Evolutionary conservation across 2,113 vertebrate species (phyloP).

Genomic region (Upupa epops): DNA sequence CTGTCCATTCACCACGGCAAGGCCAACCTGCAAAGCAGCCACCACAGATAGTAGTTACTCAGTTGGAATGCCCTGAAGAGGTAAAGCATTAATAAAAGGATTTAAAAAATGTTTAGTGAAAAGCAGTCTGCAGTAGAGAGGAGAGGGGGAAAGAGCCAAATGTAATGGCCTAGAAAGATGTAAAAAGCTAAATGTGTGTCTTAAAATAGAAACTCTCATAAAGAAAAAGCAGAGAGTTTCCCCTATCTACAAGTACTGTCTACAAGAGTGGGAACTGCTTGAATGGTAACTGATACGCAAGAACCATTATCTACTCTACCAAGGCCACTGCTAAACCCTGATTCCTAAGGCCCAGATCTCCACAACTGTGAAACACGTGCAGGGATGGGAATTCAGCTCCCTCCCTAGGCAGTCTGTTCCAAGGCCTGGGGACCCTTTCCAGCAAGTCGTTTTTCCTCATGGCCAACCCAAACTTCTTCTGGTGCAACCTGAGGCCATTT

Average conservation of each 20-base stretch:
- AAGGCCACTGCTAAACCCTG: too few species aligned
- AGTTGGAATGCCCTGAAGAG: neutral
- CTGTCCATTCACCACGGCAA: slow-evolving; percentile 97
- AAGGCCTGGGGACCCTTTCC: too few species aligned
- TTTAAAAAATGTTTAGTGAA: neutral
- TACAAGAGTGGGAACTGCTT: neutral
- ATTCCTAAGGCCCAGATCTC: too few species aligned
- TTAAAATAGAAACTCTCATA: neutral
- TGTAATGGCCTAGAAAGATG: neutral
- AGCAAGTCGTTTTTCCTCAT: too few species aligned
- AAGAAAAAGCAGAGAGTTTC: neutral
- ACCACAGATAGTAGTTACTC: neutral
- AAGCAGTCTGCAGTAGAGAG: neutral
- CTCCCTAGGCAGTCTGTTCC: too few species aligned
- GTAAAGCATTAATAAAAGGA: neutral
- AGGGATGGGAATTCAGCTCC: too few species aligned
- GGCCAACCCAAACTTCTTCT: too few species aligned
- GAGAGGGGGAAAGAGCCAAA: neutral
- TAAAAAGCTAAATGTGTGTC: neutral
- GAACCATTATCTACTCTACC: neutral
- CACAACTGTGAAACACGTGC: too few species aligned
- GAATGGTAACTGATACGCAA: neutral
- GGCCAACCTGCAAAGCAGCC: slow-evolving; percentile 84
- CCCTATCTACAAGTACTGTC: neutral
- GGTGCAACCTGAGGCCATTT: too few species aligned